phyloP scores from a whole-genome alignment of 2,797 vertebrate genomes.

The Cirrhinus mrigala region DNA sequence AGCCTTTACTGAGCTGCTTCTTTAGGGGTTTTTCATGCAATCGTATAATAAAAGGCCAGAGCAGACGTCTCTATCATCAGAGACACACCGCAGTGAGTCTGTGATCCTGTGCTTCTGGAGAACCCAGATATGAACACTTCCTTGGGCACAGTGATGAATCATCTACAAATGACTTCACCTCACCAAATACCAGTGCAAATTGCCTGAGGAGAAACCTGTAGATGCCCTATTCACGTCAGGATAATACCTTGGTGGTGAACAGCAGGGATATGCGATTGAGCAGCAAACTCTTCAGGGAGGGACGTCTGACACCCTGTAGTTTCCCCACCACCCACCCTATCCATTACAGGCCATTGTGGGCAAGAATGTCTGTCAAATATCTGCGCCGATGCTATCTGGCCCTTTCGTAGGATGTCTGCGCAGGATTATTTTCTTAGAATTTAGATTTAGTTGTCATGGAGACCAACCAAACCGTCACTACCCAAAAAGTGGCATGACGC shows the following conservation, averaged over 20 bases:
- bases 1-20: not conserved
- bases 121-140: constrained; percentile 51
- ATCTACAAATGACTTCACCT: constrained; percentile 40
- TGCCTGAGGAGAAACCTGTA: constrained; percentile 15
- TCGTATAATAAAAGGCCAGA: constrained; percentile 31
- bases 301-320: constrained; percentile 43
- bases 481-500: constrained; percentile 56
- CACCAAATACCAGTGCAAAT: constrained; percentile 50
- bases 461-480: constrained; percentile 53
- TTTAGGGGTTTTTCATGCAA: not conserved
- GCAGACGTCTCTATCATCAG: constrained; percentile 24
- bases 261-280: constrained; percentile 35
- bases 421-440: constrained; percentile 32
- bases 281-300: constrained; percentile 15
- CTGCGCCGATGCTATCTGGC: constrained; percentile 49
- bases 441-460: constrained; percentile 57
- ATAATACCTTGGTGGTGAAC: constrained; percentile 46
- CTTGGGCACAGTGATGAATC: constrained; percentile 47
- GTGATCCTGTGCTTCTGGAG: constrained; percentile 49
- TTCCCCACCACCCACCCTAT: constrained; percentile 18
- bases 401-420: constrained; percentile 32
- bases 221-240: constrained; percentile 37
- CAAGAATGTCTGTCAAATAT: constrained; percentile 49
- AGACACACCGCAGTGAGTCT: constrained; percentile 19
- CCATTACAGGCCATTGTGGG: constrained; percentile 40